A percentile compares a stretch with the other conserved stretches of the same genome.
Conservation (phyloP, 1,140 invertebrate genomes). For the Hestina assimilis region DNA sequence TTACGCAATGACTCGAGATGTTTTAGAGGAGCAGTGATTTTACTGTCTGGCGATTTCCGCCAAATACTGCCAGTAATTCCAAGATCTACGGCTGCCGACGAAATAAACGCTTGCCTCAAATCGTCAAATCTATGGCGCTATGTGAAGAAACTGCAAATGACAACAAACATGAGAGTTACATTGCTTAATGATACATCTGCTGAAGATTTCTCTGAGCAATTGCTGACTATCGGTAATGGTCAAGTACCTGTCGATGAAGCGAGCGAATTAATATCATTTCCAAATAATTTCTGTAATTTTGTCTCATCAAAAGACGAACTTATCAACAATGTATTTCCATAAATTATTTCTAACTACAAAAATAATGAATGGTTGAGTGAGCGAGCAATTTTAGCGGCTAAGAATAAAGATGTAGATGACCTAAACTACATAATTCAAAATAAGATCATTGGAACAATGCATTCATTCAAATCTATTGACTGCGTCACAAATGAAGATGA, state of each 20-base stretch:
- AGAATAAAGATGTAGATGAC: too few relatives aligned
- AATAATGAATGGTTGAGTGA: too few relatives aligned
- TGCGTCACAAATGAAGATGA: too few relatives aligned
- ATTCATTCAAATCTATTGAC: too few relatives aligned
- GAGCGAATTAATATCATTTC: conserved; percentile 48
- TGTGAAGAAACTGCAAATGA: conserved; percentile 50
- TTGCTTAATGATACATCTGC: conserved; percentile 29
- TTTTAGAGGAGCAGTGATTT: too few relatives aligned
- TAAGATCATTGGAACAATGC: too few relatives aligned
- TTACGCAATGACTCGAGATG: too few relatives aligned
- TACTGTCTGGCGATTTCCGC: conserved; percentile 76
- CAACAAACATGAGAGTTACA: conserved; percentile 30
- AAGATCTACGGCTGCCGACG: conserved; percentile 67
- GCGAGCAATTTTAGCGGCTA: too few relatives aligned
- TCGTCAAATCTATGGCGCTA: conserved; percentile 58
- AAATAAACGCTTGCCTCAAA: conserved; percentile 62
- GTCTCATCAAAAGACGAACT: too few relatives aligned
- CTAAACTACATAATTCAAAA: too few relatives aligned
- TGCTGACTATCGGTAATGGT: conserved; percentile 47
- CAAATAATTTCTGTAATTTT: conserved; percentile 16
- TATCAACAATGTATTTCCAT: too few relatives aligned
- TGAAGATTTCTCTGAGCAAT: conserved; percentile 32
- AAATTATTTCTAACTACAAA: too few relatives aligned
- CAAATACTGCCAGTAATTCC: conserved; percentile 75
- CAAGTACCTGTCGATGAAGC: conserved; percentile 46